Evolutionary conservation across 2,888 invertebrate genomes (phyloP), one percentile per base, ranked within the genome.

Genomic region (Chironomus tentans): DNA sequence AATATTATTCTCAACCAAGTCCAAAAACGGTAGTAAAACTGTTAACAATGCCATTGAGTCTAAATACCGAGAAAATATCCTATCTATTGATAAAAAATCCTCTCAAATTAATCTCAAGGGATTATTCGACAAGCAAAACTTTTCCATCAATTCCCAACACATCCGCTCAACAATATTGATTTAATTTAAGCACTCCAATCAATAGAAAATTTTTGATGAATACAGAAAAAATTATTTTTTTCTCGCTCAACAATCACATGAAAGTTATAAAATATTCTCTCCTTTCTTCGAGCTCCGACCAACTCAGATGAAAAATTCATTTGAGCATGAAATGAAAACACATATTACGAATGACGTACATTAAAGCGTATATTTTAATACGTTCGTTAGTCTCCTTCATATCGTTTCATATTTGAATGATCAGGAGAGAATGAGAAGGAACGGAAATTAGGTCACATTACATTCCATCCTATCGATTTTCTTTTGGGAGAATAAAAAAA

Each of bases 251-350:
- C n/a, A 15, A 18, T 18, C 56, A 56, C 18, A 56, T 2, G 13
- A 18, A 50, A 50, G 50, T 71, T 50, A 24, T 50, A 56, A n/a
- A n/a, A 47, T 56, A 56, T 56, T 65, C 38, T 22, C 4, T 65
- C 12, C 18, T 18, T 22, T 18, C 38, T 38, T 10, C 38, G 4
- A 10, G 38, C 38, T 47, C 24, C 46, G 47, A 74, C 65, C 74
- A 61, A 74, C 28, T 74, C 68, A 48, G 62, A 68, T 74, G 74
- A 46, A 74, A 74, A 74, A 74, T 22, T 68, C 74, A 65, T 74
- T 74, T 68, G 10, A 74, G 74, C 74, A 74, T 74, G 48, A 74
- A 65, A 68, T 74, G 74, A 68, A 74, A 65, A 65, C 24, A 24
- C 24, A 12, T 22, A 65, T 65, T 21, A 24, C 65, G 13, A 13